Conservation (phyloP, 2,113 vertebrate genomes). For the Hymenochirus boettgeri region DNA sequence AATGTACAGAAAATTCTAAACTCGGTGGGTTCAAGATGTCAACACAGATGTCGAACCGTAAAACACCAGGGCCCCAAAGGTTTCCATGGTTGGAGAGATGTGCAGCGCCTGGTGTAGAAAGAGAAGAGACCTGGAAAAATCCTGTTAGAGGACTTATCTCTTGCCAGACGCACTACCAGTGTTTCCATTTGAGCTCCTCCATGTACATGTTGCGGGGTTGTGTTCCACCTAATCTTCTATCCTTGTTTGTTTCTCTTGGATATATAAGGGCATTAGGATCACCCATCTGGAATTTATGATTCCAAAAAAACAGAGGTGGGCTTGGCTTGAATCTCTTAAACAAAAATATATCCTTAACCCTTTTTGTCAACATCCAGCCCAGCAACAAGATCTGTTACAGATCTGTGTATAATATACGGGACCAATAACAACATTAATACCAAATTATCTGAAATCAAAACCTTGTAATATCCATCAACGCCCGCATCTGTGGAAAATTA, state of each 20-base stretch:
- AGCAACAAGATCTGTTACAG: no score
- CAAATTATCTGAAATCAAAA: conserved; percentile 10
- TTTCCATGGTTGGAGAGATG: no score
- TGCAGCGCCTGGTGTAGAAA: no score
- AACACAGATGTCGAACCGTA: no score
- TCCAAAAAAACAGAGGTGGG: conserved; percentile 40
- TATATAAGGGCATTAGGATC: conserved; percentile 40
- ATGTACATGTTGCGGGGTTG: conserved; percentile 25
- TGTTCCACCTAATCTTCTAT: conserved; percentile 30
- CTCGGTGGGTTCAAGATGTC: no score
- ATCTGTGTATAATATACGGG: no score
- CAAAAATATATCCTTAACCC: conserved; percentile 4
- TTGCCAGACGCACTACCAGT: conserved; percentile 19
- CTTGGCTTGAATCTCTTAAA: conserved; percentile 16
- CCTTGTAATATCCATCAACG: conserved; percentile 5
- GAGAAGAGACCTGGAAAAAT: not conserved
- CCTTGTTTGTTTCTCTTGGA: conserved; percentile 41
- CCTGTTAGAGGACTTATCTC: conserved; percentile 18
- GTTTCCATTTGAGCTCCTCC: conserved; percentile 12
- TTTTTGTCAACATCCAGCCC: not conserved
- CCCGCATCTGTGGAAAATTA: conserved; percentile 31
- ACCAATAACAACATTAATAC: conserved; percentile 9
- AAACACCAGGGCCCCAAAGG: no score
- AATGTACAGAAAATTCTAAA: no score
- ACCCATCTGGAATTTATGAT: conserved; percentile 44